A percentile compares a stretch with the other conserved stretches of the same genome.
phyloP scores from a whole-genome alignment of 2,888 invertebrate genomes.

The Heteromurus nitidus region DNA sequence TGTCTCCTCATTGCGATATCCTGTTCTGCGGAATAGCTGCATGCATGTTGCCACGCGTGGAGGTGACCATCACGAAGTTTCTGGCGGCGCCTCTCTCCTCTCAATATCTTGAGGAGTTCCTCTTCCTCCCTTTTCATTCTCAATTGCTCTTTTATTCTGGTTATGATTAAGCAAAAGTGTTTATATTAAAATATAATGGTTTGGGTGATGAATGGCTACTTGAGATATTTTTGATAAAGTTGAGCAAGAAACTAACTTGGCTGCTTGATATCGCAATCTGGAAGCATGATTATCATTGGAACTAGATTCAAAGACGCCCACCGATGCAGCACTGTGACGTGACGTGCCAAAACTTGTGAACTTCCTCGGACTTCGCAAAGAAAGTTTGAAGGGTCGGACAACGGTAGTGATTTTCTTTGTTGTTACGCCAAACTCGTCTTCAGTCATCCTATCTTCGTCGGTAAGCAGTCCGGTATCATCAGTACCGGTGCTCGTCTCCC shows the following conservation, averaged over 20 bases:
- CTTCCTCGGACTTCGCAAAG: constrained; percentile 29
- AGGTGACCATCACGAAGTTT: constrained; percentile 68
- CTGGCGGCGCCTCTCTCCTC: constrained; percentile 67
- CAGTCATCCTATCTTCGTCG: constrained; percentile 70
- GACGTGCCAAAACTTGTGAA: constrained; percentile 70
- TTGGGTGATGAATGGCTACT: too few relatives aligned
- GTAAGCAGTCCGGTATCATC: constrained; percentile 61
- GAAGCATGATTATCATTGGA: constrained; percentile 72
- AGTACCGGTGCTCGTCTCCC: constrained; percentile 58
- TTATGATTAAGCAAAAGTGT: too few relatives aligned
- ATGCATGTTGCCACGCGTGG: constrained; percentile 71
- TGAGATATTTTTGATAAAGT: constrained; percentile 1
- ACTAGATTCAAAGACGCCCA: constrained; percentile 71
- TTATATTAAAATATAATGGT: too few relatives aligned
- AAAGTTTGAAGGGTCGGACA: constrained; percentile 49
- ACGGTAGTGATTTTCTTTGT: constrained; percentile 34
- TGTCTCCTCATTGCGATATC: constrained; percentile 72
- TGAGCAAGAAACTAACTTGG: constrained; percentile 60
- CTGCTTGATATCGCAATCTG: constrained; percentile 69
- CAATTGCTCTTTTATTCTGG: constrained; percentile 32
- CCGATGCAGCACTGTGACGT: constrained; percentile 62
- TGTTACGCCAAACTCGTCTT: constrained; percentile 53
- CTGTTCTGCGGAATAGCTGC: constrained; percentile 59
- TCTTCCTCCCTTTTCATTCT: constrained; percentile 71
- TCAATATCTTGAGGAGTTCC: constrained; percentile 67